Percentiles rank a stretch among this genome's conserved stretches.
Conservation (phyloP, 2,888 invertebrate genomes). For the Frankliniella fusca region DNA sequence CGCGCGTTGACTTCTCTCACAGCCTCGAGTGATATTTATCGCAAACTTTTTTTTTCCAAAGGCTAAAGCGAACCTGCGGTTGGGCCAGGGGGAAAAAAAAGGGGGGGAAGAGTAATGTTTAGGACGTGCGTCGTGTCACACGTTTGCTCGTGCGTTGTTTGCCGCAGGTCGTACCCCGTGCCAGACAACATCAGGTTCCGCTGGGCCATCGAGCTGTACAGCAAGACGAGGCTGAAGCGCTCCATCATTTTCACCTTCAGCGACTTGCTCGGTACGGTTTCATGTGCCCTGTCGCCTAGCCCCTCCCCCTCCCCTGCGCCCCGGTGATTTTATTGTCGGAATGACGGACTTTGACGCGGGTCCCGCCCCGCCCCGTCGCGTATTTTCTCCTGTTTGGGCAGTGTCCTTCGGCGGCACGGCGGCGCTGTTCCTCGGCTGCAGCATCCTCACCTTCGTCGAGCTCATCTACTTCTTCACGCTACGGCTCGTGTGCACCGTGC, state of each 20-base stretch:
- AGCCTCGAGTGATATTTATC: conserved; percentile 3
- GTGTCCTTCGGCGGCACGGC: conserved; percentile 62
- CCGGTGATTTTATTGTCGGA: too few relatives aligned
- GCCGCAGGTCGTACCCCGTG: conserved; percentile 41
- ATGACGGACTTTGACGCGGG: neutral
- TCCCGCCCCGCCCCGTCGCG: neutral
- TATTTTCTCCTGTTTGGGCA: conserved; percentile 40
- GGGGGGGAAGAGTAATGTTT: neutral
- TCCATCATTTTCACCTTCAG: conserved; percentile 62
- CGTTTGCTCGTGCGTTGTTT: neutral
- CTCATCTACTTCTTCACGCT: conserved; percentile 51
- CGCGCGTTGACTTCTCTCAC: neutral
- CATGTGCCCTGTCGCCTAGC: too few relatives aligned
- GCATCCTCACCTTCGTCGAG: conserved; percentile 60
- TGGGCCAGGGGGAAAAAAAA: neutral
- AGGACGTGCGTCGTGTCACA: neutral
- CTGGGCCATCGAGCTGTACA: conserved; percentile 42
- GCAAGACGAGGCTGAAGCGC: conserved; percentile 51
- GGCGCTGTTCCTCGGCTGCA: conserved; percentile 60
- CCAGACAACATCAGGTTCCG: conserved; percentile 41
- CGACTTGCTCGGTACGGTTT: conserved; percentile 52
- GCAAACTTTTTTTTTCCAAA: neutral
- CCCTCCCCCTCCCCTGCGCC: too few relatives aligned
- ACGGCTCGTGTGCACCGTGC: conserved; percentile 37
- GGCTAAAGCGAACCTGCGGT: too few relatives aligned